These are phyloP conservation scores for Listronotus oregonensis DNA, from an alignment of 1,140 invertebrate genomes.

Conservation along the genomic window DNA sequence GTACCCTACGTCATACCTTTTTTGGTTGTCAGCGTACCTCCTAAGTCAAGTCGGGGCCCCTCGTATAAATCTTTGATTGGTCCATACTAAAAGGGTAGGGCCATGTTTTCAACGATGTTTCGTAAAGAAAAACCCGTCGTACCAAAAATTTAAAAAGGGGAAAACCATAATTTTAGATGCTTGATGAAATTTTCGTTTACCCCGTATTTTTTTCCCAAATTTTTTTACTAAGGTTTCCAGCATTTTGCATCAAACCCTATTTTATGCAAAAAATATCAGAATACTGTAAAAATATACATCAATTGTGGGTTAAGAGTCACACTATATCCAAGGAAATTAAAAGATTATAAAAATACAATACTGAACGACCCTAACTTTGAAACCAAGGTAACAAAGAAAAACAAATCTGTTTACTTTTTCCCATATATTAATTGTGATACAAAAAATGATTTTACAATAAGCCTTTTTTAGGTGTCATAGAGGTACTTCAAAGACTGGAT, in stretches of 20 bases:
- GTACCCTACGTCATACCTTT: conserved; percentile 65
- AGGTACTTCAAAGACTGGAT: no score
- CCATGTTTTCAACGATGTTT: conserved; percentile 79
- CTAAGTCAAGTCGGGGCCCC: conserved; percentile 92
- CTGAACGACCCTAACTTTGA: no score
- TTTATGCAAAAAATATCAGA: conserved; percentile 86
- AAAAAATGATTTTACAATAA: no score
- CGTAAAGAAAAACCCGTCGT: conserved; percentile 87
- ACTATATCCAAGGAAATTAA: no score
- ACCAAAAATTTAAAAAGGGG: conserved; percentile 89
- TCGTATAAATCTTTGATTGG: conserved; percentile 88
- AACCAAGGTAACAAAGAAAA: no score
- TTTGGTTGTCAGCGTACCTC: conserved; percentile 91
- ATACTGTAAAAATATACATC: conserved; percentile 65
- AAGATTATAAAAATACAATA: no score
- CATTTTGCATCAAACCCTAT: conserved; percentile 91
- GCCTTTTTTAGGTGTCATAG: no score
- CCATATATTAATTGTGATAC: no score
- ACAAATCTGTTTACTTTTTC: no score
- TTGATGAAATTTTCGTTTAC: conserved; percentile 92
- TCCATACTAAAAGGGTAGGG: conserved; percentile 94
- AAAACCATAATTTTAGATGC: conserved; percentile 91
- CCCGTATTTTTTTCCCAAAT: conserved; percentile 88
- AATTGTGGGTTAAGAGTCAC: no score
- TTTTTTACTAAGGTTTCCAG: conserved; percentile 89